phyloP scores from a whole-genome alignment of 1,140 invertebrate genomes.

The Apocrypta bakeri region DNA sequence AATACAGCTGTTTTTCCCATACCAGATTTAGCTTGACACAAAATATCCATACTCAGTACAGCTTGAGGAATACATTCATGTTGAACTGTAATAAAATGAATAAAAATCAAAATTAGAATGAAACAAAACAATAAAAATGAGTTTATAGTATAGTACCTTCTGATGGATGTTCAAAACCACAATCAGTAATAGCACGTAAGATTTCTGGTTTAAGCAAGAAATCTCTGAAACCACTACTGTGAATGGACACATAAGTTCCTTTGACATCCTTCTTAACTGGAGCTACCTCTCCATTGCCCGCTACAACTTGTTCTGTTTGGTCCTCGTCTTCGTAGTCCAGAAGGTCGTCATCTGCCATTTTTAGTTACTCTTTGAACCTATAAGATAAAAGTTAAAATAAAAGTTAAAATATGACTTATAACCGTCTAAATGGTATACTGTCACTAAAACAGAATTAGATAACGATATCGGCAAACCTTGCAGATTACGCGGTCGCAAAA shows the following conservation, averaged over 20 bases:
- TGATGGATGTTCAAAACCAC: slow-evolving; percentile 99
- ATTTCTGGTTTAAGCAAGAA: slow-evolving; percentile 98
- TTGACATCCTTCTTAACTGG: slow-evolving; percentile 92
- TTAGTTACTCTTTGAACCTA: background rate
- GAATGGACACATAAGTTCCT: slow-evolving; percentile 99
- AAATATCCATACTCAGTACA: slow-evolving; percentile 98
- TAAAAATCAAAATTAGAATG: background rate
- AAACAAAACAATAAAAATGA: background rate
- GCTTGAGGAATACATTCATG: slow-evolving; percentile 99
- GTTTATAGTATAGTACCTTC: slow-evolving; percentile 82
- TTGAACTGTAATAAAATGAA: slow-evolving; percentile 90
- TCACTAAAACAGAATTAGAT: too few species aligned
- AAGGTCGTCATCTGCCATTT: slow-evolving; percentile 94
- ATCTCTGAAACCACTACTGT: slow-evolving; percentile 97
- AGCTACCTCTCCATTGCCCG: slow-evolving; percentile 78
- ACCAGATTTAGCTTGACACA: slow-evolving; percentile 99
- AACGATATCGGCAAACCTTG: too few species aligned
- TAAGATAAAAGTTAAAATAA: too few species aligned
- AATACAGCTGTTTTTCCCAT: slow-evolving; percentile 99
- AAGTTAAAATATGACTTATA: too few species aligned
- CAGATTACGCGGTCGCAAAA: too few species aligned
- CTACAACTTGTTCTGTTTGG: slow-evolving; percentile 85
- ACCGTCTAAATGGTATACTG: too few species aligned
- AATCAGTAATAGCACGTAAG: slow-evolving; percentile 97
- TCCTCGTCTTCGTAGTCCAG: slow-evolving; percentile 96